Evolutionary conservation across 1,140 invertebrate species (phyloP), one percentile per base, ranked within the genome.

Genomic region (Lepeophtheirus salmonis): DNA sequence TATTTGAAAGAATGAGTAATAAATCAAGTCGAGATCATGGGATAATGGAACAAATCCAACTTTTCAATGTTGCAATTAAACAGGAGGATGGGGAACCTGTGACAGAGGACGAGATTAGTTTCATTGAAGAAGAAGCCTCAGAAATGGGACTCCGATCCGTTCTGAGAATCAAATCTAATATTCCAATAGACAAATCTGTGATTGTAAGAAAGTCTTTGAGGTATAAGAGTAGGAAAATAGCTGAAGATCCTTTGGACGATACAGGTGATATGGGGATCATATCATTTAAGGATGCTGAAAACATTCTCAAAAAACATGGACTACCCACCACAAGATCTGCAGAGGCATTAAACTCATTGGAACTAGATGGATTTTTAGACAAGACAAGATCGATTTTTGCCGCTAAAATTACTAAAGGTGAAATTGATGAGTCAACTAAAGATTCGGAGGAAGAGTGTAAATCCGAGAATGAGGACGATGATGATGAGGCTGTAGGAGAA

Each of bases 1-100:
- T 90, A 2, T 92, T 99, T 72, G 90, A 96, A 70, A 76, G 77
- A 17, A 83, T 96, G 41, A 88, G 94, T 65, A 82, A 89, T 68
- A 79, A 84, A 68, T 64, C 57, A 3, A 12, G 13, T 21, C 18
- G 14, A 2, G 22, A 60, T 17, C 14, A 16, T 14, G 13, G 13
- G 17, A 16, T 61, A 14, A 50, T 62, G 55, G 58, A 53, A 17
- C 56, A 63, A 25, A 53, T 61, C 21, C 59, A 61, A 18, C 25
- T 61, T 13, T 61, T 55, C 25, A 53, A 52, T 16, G 59, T 61
- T 2, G 59, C 59, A 2, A n/a, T 61, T 10, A 61, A 61, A 30
- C 59, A 61, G 25, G 59, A 61, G 25, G 59, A 61, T 18, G 59
- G 51, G 2, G 49, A 56, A 53, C 59, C 48, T 14, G 59, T 61